Conservation (phyloP, 2,888 invertebrate species). For the Oscheius sp. region DNA sequence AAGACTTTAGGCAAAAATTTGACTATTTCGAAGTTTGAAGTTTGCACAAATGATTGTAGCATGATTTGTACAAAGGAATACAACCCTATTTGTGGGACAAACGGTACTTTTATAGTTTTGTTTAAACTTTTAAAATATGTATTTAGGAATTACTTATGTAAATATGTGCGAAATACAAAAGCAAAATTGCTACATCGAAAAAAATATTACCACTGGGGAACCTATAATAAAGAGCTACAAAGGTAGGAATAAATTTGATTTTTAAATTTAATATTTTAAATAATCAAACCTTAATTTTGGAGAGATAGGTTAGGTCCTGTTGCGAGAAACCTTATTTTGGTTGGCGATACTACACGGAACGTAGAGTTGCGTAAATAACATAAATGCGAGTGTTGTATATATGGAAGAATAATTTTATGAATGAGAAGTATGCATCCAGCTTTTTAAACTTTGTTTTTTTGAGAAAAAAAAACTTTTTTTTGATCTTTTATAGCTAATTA, state of each 20-base stretch:
- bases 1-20: slow-evolving; percentile 47
- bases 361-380: too few species aligned
- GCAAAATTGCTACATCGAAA: slow-evolving; percentile 51
- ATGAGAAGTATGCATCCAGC: too few species aligned
- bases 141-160: slow-evolving; percentile 52
- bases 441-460: too few species aligned
- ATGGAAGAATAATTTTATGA: too few species aligned
- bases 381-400: too few species aligned
- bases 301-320: too few species aligned
- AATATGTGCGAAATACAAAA: slow-evolving; percentile 60
- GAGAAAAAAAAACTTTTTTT: too few species aligned
- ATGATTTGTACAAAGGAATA: slow-evolving; percentile 54
- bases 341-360: too few species aligned
- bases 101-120: slow-evolving; percentile 36
- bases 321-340: too few species aligned
- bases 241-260: slow-evolving; percentile 34
- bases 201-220: slow-evolving; percentile 38
- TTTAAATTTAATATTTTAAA: too few species aligned
- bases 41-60: slow-evolving; percentile 52
- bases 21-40: slow-evolving; percentile 53
- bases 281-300: too few species aligned
- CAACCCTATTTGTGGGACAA: slow-evolving; percentile 57
- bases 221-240: slow-evolving; percentile 42
- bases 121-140: neutral
- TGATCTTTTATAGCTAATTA: too few species aligned